Conservation (phyloP, 1,140 invertebrate genomes). For the Drosophila insularis region DNA sequence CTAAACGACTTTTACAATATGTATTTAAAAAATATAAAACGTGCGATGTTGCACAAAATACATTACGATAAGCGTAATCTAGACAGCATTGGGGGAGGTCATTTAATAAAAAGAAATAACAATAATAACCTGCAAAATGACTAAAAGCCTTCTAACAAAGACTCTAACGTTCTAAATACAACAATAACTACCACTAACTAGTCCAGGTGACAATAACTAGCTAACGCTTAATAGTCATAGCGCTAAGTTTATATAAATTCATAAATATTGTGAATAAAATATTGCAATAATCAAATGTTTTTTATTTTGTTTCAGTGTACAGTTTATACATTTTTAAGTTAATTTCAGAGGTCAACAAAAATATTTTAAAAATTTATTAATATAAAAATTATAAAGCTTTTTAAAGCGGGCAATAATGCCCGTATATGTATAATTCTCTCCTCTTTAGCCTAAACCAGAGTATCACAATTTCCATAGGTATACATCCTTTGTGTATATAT, state of each 20-base stretch:
- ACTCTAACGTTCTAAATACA: not conserved
- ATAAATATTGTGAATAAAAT: slow-evolving; percentile 45
- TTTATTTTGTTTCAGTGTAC: not conserved
- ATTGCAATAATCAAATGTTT: slow-evolving; percentile 43
- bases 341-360: too few species aligned
- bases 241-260: not conserved
- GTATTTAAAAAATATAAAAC: slow-evolving; percentile 33
- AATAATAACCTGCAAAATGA: slow-evolving; percentile 35
- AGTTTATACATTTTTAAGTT: not conserved
- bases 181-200: not conserved
- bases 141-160: slow-evolving; percentile 15
- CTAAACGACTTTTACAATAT: slow-evolving; percentile 53
- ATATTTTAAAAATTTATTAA: too few species aligned
- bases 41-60: slow-evolving; percentile 36
- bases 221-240: slow-evolving; percentile 3
- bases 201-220: slow-evolving; percentile 21
- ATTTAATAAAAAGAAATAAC: slow-evolving; percentile 56
- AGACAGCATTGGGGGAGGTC: slow-evolving; percentile 68
- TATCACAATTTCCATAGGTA: too few species aligned
- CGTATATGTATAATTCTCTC: too few species aligned
- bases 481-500: not conserved
- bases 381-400: too few species aligned
- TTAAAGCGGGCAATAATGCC: too few species aligned
- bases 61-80: slow-evolving; percentile 52
- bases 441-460: not conserved